These are phyloP conservation scores for Aviceda cuculoides DNA, from an alignment of 2,797 vertebrate genomes.

Conservation along the genomic window DNA sequence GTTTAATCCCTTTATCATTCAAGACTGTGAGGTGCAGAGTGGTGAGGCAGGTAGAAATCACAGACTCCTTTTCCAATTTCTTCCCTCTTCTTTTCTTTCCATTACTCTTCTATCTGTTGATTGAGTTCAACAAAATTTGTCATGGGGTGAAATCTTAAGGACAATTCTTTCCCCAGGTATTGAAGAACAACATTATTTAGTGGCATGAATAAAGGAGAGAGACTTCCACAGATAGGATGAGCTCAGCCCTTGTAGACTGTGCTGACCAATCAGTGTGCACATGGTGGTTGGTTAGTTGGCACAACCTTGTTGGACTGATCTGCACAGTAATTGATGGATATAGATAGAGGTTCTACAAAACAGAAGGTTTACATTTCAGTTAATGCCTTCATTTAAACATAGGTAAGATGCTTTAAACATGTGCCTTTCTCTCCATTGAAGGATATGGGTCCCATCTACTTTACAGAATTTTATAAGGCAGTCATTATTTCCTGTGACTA, in stretches of 20 bases:
- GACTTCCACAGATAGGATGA: not conserved
- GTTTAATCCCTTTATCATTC: not conserved
- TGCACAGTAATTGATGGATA: not conserved
- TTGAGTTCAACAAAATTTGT: not conserved
- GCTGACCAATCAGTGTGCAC: not conserved
- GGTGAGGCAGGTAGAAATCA: not conserved
- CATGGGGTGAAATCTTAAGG: not conserved
- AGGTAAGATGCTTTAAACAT: not conserved
- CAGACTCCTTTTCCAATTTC: not conserved
- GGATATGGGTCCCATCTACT: not conserved
- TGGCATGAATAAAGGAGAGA: not conserved
- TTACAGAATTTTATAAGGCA: not conserved
- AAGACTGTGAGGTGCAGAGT: not conserved
- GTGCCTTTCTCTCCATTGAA: not conserved
- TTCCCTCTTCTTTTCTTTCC: not conserved
- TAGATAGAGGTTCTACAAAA: not conserved
- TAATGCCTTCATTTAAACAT: not conserved
- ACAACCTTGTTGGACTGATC: not conserved
- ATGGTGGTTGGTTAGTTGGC: not conserved
- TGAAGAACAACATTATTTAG: not conserved
- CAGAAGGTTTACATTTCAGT: not conserved
- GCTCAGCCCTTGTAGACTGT: not conserved
- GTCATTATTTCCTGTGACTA: not conserved
- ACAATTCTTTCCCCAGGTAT: not conserved
- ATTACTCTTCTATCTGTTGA: not conserved